These are phyloP conservation scores for Tuta absoluta DNA, from an alignment of 2,888 invertebrate genomes.

Conservation along the genomic window DNA sequence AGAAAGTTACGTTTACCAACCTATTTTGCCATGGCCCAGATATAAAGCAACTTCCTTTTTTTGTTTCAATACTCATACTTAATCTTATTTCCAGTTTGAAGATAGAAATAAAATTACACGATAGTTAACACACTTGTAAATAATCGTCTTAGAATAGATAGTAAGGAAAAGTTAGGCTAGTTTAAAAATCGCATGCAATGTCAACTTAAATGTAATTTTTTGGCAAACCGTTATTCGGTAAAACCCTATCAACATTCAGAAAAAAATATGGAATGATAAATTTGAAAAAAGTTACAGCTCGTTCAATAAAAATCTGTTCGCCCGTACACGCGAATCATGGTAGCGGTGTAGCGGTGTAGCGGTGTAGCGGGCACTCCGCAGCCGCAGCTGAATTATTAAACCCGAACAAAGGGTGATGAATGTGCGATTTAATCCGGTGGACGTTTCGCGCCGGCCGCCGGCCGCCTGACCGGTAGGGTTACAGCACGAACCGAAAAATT, in stretches of 20 bases:
- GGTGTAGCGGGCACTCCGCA: constrained; percentile 45
- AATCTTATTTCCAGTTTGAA: too few species aligned
- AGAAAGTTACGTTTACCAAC: too few species aligned
- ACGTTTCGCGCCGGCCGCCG: constrained; percentile 49
- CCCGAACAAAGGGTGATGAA: constrained; percentile 61
- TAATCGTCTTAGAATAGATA: too few species aligned
- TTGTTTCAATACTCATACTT: too few species aligned
- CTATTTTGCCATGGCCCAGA: too few species aligned
- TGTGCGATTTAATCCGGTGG: constrained; percentile 50
- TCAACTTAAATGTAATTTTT: too few species aligned
- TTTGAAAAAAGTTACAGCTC: not conserved
- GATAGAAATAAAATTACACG: too few species aligned
- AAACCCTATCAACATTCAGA: not conserved
- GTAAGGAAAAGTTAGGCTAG: too few species aligned
- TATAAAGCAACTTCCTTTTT: too few species aligned
- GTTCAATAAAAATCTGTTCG: constrained; percentile 1
- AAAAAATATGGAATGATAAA: not conserved
- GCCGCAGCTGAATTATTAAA: constrained; percentile 67
- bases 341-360: constrained; percentile 20
- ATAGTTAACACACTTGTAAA: too few species aligned
- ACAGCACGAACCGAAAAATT: not conserved
- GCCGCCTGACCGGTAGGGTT: not conserved
- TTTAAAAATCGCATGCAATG: too few species aligned
- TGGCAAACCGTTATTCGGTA: too few species aligned
- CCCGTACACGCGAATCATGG: not conserved